These are phyloP conservation scores for Marronus borbonicus DNA, from an alignment of 2,888 invertebrate species.

Conservation along the genomic window DNA sequence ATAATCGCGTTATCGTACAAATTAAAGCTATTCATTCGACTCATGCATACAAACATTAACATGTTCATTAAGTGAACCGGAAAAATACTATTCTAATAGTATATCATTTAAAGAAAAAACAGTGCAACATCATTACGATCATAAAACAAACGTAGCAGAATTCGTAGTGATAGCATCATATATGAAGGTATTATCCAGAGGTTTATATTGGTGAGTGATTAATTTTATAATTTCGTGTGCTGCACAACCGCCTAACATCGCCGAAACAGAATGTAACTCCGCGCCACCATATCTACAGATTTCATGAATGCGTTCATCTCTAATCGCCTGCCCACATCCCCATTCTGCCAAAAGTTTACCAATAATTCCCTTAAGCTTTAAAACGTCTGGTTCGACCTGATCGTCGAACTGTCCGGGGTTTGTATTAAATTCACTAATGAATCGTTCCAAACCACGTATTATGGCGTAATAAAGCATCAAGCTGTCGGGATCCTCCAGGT, in stretches of 20 bases:
- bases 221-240: constrained; percentile 98
- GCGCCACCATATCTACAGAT: constrained; percentile 96
- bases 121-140: neutral
- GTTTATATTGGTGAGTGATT: constrained; percentile 95
- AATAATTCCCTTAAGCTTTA: constrained; percentile 82
- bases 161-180: constrained; percentile 95
- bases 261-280: constrained; percentile 95
- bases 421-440: constrained; percentile 88
- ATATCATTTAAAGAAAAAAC: neutral
- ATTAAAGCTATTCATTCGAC: neutral
- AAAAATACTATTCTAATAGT: neutral
- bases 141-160: constrained; percentile 78
- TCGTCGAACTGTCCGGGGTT: constrained; percentile 91
- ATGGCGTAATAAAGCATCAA: constrained; percentile 93
- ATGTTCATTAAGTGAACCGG: neutral
- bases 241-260: constrained; percentile 88
- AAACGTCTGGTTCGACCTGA: constrained; percentile 91
- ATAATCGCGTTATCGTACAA: neutral
- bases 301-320: constrained; percentile 96
- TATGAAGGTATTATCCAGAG: constrained; percentile 95
- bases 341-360: constrained; percentile 87
- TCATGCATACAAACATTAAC: constrained; percentile 3
- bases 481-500: constrained; percentile 85
- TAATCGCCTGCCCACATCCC: constrained; percentile 81
- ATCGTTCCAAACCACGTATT: constrained; percentile 91